Percentiles rank a stretch among this genome's conserved stretches.
Evolutionary conservation across 1,140 invertebrate genomes (phyloP).

Genomic region (Eubasilissa regina): DNA sequence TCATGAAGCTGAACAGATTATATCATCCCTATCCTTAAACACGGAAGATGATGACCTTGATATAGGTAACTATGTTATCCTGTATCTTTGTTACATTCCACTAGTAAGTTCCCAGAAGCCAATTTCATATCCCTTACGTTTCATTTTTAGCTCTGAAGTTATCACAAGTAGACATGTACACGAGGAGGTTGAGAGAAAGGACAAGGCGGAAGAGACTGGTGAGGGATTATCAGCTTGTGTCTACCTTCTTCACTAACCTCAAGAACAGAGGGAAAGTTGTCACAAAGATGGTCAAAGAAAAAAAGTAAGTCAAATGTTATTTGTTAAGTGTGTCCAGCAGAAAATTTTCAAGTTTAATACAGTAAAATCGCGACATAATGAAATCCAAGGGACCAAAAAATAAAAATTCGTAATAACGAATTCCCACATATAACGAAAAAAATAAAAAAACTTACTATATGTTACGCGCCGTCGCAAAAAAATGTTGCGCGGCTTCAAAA

Average conservation of each 20-base stretch:
- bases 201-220: slow-evolving; percentile 90
- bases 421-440: no score
- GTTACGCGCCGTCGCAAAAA: no score
- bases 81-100: background rate
- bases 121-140: slow-evolving; percentile 48
- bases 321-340: no score
- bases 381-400: no score
- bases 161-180: slow-evolving; percentile 92
- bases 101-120: background rate
- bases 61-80: slow-evolving; percentile 69
- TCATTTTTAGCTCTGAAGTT: slow-evolving; percentile 76
- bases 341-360: no score
- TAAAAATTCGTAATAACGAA: no score
- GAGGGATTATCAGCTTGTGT: slow-evolving; percentile 88
- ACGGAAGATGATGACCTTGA: slow-evolving; percentile 92
- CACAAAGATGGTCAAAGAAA: slow-evolving; percentile 80
- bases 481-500: no score
- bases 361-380: no score
- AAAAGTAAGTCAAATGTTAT: slow-evolving; percentile 75
- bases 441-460: no score
- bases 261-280: slow-evolving; percentile 77
- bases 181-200: slow-evolving; percentile 86
- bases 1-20: slow-evolving; percentile 91
- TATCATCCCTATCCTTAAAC: slow-evolving; percentile 86
- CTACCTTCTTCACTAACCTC: slow-evolving; percentile 82